Evolutionary conservation across 1,140 invertebrate species (phyloP).

Genomic region (Bombus vancouverensis): DNA sequence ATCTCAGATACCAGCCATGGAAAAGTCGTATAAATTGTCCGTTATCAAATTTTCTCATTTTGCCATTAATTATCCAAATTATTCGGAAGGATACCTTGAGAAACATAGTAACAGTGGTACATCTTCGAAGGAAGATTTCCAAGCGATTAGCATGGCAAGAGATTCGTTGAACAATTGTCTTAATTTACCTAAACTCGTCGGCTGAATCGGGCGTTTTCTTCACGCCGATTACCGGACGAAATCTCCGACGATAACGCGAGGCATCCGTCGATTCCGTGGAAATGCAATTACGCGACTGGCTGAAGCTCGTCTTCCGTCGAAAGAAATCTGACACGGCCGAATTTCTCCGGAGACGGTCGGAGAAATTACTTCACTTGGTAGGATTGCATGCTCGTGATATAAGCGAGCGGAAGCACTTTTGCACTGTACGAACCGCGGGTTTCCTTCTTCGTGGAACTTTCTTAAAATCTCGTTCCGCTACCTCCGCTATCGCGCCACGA

Average conservation of each 20-base stretch:
- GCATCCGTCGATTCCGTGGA: constrained; percentile 59
- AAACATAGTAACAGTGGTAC: too few species aligned
- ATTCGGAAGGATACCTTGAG: background rate
- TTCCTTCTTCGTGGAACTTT: constrained; percentile 8
- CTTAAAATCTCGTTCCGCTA: constrained; percentile 22
- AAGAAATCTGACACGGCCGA: constrained; percentile 56
- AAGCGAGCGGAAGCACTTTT: constrained; percentile 42
- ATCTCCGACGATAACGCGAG: constrained; percentile 59
- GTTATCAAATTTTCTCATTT: background rate
- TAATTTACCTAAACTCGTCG: constrained; percentile 53
- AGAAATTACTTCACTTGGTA: constrained; percentile 53
- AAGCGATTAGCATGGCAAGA: background rate
- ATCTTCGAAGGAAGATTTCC: background rate
- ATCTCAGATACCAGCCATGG: rapidly evolving
- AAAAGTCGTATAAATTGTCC: background rate
- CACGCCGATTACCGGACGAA: constrained; percentile 57
- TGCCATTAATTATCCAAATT: background rate
- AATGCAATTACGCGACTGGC: constrained; percentile 63
- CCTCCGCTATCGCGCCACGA: background rate
- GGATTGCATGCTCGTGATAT: constrained; percentile 51
- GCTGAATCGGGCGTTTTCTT: constrained; percentile 51
- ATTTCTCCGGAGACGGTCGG: constrained; percentile 45
- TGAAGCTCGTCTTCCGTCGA: constrained; percentile 49
- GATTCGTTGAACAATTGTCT: constrained; percentile 59
- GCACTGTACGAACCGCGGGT: background rate